Evolutionary conservation across 2,113 vertebrate genomes (phyloP).

Genomic region (Lipophrys pholis): DNA sequence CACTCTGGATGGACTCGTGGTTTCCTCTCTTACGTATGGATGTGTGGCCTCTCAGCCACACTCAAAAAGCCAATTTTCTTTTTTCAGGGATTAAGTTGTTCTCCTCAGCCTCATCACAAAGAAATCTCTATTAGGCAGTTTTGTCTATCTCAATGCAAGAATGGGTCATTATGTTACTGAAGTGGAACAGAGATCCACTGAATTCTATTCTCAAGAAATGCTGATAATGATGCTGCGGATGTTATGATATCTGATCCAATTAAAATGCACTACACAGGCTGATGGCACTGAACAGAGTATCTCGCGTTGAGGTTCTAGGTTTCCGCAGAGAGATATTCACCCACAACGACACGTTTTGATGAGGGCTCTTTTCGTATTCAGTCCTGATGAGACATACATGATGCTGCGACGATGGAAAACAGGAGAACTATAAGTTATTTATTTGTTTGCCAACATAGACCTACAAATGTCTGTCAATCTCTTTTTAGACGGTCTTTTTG

Average conservation of each 20-base stretch:
- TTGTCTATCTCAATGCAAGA: conserved; percentile 43
- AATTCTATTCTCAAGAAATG: conserved; percentile 48
- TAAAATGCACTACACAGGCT: conserved; percentile 40
- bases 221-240: conserved; percentile 53
- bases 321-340: conserved; percentile 27
- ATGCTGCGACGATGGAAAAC: no score
- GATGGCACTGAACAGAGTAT: conserved; percentile 24
- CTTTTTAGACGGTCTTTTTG: no score
- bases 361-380: no score
- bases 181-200: conserved; percentile 64
- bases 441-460: no score
- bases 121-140: conserved; percentile 63
- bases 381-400: no score
- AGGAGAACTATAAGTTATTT: no score
- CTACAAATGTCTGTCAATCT: no score
- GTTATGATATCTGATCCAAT: conserved; percentile 63
- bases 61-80: conserved; percentile 51
- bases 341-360: conserved; percentile 32
- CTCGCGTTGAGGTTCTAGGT: conserved; percentile 41
- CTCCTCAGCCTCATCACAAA: conserved; percentile 63
- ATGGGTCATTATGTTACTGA: conserved; percentile 53
- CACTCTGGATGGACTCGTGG: conserved; percentile 1
- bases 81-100: conserved; percentile 60
- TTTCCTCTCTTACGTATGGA: conserved; percentile 10
- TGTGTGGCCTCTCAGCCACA: conserved; percentile 1